Evolutionary conservation across 2,888 invertebrate genomes (phyloP), one percentile per base, ranked within the genome.

Genomic region (Artemia sp.): DNA sequence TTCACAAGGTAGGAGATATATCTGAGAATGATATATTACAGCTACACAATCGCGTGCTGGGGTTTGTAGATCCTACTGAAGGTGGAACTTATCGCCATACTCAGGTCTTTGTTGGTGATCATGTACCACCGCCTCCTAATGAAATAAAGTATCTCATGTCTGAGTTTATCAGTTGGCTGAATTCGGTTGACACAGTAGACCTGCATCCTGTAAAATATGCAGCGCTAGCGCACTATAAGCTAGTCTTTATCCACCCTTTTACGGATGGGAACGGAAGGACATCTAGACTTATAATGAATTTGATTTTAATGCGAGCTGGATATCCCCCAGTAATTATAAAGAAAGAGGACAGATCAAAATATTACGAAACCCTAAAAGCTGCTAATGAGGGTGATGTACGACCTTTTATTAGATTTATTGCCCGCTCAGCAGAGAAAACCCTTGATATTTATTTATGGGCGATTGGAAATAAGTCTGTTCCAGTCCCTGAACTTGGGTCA

Each of bases 171-270:
- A 84, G 86, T 19, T 97, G 96, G 97, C 79, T 97, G 10, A 91
- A 90, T 79, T 91, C 92, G 0, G 91, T 92, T 73, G 87, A 88
- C 77, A 89, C 91, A 10, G 79, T 88, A 72, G 85, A 86, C 66
- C 81, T 95, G 79, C 94, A 95, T 81, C 92, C 94, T 24, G 89
- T 95, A 74, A 90, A 92, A 78, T 89, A 90, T 77, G 95, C 96
- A 69, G 96, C 97, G 0, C 80, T 96, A 70, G 95, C 94, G 0
- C 97, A 97, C 80, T 97, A 96, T 80, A 94, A 94, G 80, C 79
- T 97, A 67, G 97, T 97, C 0, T 90, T 90, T 77, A 94, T 97
- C 74, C 97, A 97, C 81, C 97, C 97, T 0, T 97, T 97, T 80
- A 84, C 88, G 4, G 96, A 97, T 79, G 96, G 97, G 68, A 97